Percentiles rank a stretch among this genome's conserved stretches.
Evolutionary conservation across 2,797 vertebrate species (phyloP).

Genomic region (Darevskia nairensis): DNA sequence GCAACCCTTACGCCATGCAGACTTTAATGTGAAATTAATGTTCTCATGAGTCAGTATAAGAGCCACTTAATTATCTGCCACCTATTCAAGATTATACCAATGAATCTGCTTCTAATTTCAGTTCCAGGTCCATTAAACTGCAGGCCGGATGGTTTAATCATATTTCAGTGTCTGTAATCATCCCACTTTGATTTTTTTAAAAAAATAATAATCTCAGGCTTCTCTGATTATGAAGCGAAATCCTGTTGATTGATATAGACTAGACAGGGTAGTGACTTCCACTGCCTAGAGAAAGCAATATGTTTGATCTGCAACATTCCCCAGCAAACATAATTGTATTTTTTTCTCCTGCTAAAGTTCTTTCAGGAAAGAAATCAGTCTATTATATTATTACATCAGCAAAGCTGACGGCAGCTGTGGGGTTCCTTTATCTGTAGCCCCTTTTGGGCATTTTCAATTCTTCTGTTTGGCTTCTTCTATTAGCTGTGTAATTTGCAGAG

Average conservation of each 20-base stretch:
- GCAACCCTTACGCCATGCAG: not conserved
- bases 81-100: not conserved
- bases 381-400: constrained; percentile 41
- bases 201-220: not conserved
- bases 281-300: constrained; percentile 49
- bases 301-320: not conserved
- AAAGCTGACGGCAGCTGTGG: not conserved
- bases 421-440: not conserved
- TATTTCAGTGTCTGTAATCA: constrained; percentile 44
- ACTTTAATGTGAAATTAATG: not conserved
- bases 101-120: constrained; percentile 40
- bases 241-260: constrained; percentile 38
- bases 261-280: constrained; percentile 42
- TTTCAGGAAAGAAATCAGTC: constrained; percentile 56
- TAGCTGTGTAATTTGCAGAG: constrained; percentile 25
- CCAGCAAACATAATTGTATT: constrained; percentile 59
- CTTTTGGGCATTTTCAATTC: not conserved
- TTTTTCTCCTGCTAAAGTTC: constrained; percentile 46
- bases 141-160: constrained; percentile 33
- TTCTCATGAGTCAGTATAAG: not conserved
- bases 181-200: constrained; percentile 45
- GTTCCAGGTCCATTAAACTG: constrained; percentile 49
- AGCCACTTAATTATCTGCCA: not conserved
- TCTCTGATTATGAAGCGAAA: constrained; percentile 52
- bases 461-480: constrained; percentile 8